Base-by-base conservation (phyloP, 1,140 invertebrate species). In the Drosophila aff. region DNA sequence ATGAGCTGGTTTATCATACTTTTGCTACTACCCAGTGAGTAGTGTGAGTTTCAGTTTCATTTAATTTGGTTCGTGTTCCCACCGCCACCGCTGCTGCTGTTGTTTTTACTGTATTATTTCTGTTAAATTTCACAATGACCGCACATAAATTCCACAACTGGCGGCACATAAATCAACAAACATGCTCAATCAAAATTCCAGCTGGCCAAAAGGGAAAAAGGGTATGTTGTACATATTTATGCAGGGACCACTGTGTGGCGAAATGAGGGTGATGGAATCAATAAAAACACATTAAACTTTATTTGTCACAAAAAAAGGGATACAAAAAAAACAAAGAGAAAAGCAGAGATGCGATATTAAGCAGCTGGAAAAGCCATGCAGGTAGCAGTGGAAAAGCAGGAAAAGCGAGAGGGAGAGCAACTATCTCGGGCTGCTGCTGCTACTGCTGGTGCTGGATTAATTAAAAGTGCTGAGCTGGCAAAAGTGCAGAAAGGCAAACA, bases 391-490 rank as follows among this genome's bases (percentile, higher is more conserved):
- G 9, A 44, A 31, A 44, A 49, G 15, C 31, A 23, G 8, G 23
- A 6, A 23, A 7, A 26, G 16, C 3, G 11, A 33, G 38, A 36
- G 49, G 21, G 55, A 18, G 36, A 16, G 23, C 41, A 62, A 82
- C 79, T 81, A 81, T 81, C 57, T 46, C 62, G 44, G 49, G 36
- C 44, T 59, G 36, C 36, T 62, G 64, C 58, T 33, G 31, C 10
- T 33, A 0, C 31, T 31, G 9, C 31, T 66, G 31, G 31, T 65
- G 60, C 44, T 68, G 73, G 81, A 76, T 83, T 83, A 83, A 83
- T 83, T 83, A 83, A 83, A 83, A 83, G 81, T 79, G 81, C 78
- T 83, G 81, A 82, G 76, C 81, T 82, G 80, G 81, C 81, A 76
- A 82, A 82, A 82, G 76, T 83, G 81, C 75, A 82, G 76, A 79